phyloP scores from a whole-genome alignment of 1,140 invertebrate genomes.

The Listronotus oregonensis region DNA sequence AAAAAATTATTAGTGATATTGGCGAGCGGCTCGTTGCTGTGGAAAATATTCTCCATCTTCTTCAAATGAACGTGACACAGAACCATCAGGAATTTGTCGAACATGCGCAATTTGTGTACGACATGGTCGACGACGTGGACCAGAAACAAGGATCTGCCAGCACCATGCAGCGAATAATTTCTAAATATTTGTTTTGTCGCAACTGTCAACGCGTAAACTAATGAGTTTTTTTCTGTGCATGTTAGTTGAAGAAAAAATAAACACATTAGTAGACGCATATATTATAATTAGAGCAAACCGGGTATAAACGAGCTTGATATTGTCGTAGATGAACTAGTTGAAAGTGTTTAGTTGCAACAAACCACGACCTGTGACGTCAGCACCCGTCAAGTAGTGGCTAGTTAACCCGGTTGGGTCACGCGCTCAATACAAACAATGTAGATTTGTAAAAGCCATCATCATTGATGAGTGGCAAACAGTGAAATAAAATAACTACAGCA shows the following conservation, averaged over 20 bases:
- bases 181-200: constrained; percentile 1
- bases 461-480: no score
- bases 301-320: no score
- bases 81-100: constrained; percentile 1
- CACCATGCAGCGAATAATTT: constrained; percentile 1
- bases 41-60: constrained; percentile 1
- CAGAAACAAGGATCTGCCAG: constrained; percentile 1
- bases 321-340: no score
- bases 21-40: neutral
- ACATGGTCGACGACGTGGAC: constrained; percentile 1
- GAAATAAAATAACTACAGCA: no score
- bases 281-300: no score
- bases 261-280: no score
- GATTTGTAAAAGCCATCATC: no score
- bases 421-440: no score
- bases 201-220: constrained; percentile 1
- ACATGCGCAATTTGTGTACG: constrained; percentile 1
- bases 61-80: constrained; percentile 1
- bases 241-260: neutral
- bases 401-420: no score
- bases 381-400: no score
- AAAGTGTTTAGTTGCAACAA: no score
- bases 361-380: no score
- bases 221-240: neutral
- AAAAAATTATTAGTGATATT: constrained; percentile 2